Evolutionary conservation across 2,888 invertebrate species (phyloP), one percentile per base, ranked within the genome.

Genomic region (Litoditis marina): DNA sequence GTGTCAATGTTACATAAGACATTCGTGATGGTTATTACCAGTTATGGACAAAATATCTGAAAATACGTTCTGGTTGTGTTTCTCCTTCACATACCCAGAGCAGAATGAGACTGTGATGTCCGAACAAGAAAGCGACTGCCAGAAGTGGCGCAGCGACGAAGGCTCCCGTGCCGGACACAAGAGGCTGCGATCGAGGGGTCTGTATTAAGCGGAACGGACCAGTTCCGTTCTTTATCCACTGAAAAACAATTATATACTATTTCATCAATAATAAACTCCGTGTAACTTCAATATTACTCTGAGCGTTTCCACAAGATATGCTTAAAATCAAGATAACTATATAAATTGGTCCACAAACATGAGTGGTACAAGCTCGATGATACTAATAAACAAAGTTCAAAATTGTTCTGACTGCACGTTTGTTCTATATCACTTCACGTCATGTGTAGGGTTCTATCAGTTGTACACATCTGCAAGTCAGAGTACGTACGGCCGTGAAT

Each of bases 101-200:
- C 19, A 73, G 59, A 16, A 66, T 60, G 25, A 73, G 11, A 25
- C 63, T 63, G n/a, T 68, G 51, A 31, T 66, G 54, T 36, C 73
- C 73, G 47, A 73, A 73, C 16, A 73, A 49, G 63, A 69, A 60
- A 39, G 60, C 69, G 32, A 71, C 50, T 7, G 67, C 59, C 0
- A 73, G 55, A 6, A 69, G 28, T 32, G 96, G 96, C 44, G 91
- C 88, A 71, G 93, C 92, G 56, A 88, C 79, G 49, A 96, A 86
- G 67, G 96, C 88, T 55, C 94, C 96, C 79, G 88, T 85, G 31
- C 91, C 94, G 87, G 96, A 98, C 72, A 98, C 89, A 59, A 55
- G 84, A 83, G 65, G 87, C 86, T 85, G 88, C 2, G 83, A 77
- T 42, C 77, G 62, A 25, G 60, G 53, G 5, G 74, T 78, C 52